These are phyloP conservation scores for Leptoclinus maculatus DNA, from an alignment of 2,797 vertebrate species.

Conservation along the genomic window DNA sequence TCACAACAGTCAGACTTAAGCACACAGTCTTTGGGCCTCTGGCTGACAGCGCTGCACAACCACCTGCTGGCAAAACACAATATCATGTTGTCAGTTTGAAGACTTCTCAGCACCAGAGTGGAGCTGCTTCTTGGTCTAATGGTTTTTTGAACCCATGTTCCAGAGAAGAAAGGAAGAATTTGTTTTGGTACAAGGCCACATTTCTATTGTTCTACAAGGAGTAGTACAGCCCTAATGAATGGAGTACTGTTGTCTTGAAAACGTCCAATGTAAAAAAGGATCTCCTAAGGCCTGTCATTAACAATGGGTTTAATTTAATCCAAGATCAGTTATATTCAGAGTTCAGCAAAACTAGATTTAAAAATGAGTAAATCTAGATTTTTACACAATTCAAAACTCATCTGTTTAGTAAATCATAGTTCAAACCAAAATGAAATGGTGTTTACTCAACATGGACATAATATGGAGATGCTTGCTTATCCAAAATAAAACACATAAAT, in stretches of 20 bases:
- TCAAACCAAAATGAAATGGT: background rate
- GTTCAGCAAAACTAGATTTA: background rate
- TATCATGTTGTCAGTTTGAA: background rate
- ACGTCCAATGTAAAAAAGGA: background rate
- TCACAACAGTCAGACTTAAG: background rate
- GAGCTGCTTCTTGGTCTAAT: background rate
- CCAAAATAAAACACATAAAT: background rate
- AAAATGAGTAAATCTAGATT: background rate
- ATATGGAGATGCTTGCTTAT: background rate
- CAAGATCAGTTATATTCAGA: background rate
- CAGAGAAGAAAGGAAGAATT: background rate
- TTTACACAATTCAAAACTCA: background rate
- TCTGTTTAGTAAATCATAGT: background rate
- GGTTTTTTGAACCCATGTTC: background rate
- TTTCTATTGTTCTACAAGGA: background rate
- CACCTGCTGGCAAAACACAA: slow-evolving; percentile 13
- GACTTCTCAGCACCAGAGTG: background rate
- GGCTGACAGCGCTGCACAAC: background rate
- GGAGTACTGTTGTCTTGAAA: background rate
- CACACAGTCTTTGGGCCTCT: background rate
- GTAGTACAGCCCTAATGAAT: background rate
- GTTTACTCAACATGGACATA: background rate
- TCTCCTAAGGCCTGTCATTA: background rate
- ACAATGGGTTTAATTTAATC: background rate
- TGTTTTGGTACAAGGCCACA: background rate